These are phyloP conservation scores for Protosalanx chinensis DNA, from an alignment of 2,797 vertebrate genomes.

Conservation along the genomic window DNA sequence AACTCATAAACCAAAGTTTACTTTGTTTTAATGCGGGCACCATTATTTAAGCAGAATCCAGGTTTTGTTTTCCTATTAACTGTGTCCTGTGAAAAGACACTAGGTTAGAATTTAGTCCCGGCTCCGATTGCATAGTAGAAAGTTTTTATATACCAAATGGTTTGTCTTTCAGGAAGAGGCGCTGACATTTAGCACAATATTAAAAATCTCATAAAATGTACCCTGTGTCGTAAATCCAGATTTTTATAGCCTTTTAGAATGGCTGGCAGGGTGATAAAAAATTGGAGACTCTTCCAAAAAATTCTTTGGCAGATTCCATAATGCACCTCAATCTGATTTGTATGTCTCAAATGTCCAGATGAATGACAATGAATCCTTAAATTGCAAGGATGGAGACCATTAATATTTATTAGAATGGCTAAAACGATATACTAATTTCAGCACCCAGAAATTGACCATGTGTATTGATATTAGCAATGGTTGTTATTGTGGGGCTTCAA, in stretches of 20 bases:
- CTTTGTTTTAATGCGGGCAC: not conserved
- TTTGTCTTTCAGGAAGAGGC: constrained; percentile 47
- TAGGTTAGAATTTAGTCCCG: constrained; percentile 8
- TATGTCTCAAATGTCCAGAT: constrained; percentile 8
- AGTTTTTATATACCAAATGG: constrained; percentile 45
- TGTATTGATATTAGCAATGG: not conserved
- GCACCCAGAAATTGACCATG: not conserved
- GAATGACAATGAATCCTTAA: not conserved
- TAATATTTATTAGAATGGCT: not conserved
- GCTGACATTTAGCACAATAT: constrained; percentile 52
- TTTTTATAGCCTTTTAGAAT: constrained; percentile 36
- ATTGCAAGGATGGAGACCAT: not conserved
- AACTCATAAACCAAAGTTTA: constrained; percentile 5
- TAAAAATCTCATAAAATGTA: constrained; percentile 48
- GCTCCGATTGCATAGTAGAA: constrained; percentile 12
- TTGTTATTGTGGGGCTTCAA: not conserved
- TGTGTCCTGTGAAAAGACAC: not conserved
- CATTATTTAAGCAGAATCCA: constrained; percentile 3
- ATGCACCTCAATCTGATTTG: constrained; percentile 24
- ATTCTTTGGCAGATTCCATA: constrained; percentile 26
- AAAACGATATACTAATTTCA: not conserved
- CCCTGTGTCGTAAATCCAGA: constrained; percentile 35
- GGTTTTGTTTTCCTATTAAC: constrained; percentile 1
- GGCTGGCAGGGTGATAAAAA: constrained; percentile 30
- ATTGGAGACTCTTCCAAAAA: constrained; percentile 24